Base-by-base conservation (phyloP, 64 coral and sea anemone species). In the Pocillopora damicornis region DNA sequence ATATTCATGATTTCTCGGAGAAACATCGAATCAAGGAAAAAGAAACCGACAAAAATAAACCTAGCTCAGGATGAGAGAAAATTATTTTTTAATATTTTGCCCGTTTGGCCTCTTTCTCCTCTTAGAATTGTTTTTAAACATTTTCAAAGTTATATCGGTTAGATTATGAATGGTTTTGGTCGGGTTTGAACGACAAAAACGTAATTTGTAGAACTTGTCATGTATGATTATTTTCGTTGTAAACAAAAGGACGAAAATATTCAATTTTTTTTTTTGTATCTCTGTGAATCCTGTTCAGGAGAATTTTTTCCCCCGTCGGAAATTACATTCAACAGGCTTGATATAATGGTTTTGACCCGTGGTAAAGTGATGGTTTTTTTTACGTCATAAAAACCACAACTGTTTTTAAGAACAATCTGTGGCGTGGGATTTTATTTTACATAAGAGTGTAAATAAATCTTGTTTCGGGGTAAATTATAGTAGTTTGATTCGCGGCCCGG, bases 381-480 rank as follows among this genome's bases (percentile, higher is more conserved):
- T 69, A 84, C 81, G 81, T 84, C 81, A 84, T 84, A 35, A 42
- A 16, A 58, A 84, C 81, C 63, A 58, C 37, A 84, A 15, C 63
- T 67, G 64, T 58, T 84, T 72, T 84, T 37, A 18, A 71, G 81
- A 66, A 37, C 64, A 71, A 84, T 84, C 42, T 72, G 63, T 42
- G 36, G 81, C 64, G 37, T 67, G 35, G 81, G 26, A 57, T 72
- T 67, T 65, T 84, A 65, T 84, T 71, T 71, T 72, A 84, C 63
- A 42, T 84, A 71, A n/a, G 81, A 84, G 63, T 84, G 81, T 84
- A 84, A 84, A 84, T 84, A 84, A 80, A 62, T 80, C 60, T 80
- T 80, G 10, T 84, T 72, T 84, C 80, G 17, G 37, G 64, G 81
- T 69, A 71, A 84, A 71, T 84, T 66, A 66, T 63, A 84, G 20